Evolutionary conservation across 2,797 vertebrate genomes (phyloP).

Genomic region (Myiotriccus ornatus): DNA sequence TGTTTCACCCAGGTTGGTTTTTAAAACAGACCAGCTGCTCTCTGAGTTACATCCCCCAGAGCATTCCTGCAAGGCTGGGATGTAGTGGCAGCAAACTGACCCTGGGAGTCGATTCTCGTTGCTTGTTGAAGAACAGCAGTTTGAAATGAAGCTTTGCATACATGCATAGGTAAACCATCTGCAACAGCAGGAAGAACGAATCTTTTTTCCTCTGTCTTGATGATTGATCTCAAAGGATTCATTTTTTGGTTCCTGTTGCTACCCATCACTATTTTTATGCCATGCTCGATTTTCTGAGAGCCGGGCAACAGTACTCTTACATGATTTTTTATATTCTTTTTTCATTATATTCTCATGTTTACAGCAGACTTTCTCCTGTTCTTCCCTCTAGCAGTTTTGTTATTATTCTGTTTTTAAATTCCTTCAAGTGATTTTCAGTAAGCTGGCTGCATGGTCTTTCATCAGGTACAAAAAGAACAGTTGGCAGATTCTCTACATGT

Average conservation of each 20-base stretch:
- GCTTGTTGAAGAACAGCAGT: neutral
- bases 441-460: neutral
- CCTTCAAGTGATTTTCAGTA: neutral
- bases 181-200: neutral
- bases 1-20: neutral
- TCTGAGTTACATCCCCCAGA: neutral
- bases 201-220: neutral
- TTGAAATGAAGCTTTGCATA: neutral
- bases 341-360: neutral
- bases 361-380: neutral
- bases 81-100: neutral
- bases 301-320: neutral
- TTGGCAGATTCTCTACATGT: neutral
- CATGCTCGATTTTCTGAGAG: neutral
- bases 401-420: constrained; percentile 1
- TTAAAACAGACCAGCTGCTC: neutral
- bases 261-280: neutral
- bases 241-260: neutral
- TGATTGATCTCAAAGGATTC: neutral
- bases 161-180: neutral
- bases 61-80: neutral
- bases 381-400: neutral
- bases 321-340: neutral
- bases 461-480: neutral
- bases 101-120: neutral